These are phyloP conservation scores for Zaprionus davidi DNA, from an alignment of 1,140 invertebrate genomes.

Conservation along the genomic window DNA sequence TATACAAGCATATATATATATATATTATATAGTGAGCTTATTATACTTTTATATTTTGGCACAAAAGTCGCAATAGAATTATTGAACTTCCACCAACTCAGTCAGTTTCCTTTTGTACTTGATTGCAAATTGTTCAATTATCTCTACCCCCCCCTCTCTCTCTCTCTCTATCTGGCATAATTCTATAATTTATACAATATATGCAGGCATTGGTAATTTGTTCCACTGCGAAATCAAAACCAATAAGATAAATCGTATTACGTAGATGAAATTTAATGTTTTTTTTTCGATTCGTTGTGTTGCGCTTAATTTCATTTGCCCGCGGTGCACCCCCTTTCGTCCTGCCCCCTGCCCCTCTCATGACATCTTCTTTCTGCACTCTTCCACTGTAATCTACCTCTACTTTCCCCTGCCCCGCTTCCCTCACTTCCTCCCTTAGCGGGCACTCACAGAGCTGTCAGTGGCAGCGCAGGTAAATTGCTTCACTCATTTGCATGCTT, in stretches of 20 bases:
- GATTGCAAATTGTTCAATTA: not conserved
- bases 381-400: not conserved
- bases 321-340: slow-evolving; percentile 29
- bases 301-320: slow-evolving; percentile 38
- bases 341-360: too few species aligned
- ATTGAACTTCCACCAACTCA: too few species aligned
- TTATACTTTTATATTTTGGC: too few species aligned
- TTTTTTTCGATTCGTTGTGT: slow-evolving; percentile 10
- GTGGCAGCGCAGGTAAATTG: slow-evolving; percentile 56
- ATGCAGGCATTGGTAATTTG: not conserved
- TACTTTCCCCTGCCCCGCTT: not conserved
- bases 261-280: slow-evolving; percentile 33
- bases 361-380: not conserved
- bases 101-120: not conserved
- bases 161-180: not conserved
- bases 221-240: slow-evolving; percentile 25
- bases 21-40: too few species aligned
- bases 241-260: slow-evolving; percentile 52
- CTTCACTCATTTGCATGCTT: slow-evolving; percentile 70
- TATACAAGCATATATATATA: too few species aligned
- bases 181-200: not conserved
- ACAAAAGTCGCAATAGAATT: too few species aligned
- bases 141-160: not conserved
- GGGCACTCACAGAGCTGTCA: slow-evolving; percentile 50
- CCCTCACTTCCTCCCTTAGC: too few species aligned